A percentile compares a stretch with the other conserved stretches of the same genome.
Evolutionary conservation across 2,113 vertebrate genomes (phyloP).

Genomic region (Phaetusa simplex): DNA sequence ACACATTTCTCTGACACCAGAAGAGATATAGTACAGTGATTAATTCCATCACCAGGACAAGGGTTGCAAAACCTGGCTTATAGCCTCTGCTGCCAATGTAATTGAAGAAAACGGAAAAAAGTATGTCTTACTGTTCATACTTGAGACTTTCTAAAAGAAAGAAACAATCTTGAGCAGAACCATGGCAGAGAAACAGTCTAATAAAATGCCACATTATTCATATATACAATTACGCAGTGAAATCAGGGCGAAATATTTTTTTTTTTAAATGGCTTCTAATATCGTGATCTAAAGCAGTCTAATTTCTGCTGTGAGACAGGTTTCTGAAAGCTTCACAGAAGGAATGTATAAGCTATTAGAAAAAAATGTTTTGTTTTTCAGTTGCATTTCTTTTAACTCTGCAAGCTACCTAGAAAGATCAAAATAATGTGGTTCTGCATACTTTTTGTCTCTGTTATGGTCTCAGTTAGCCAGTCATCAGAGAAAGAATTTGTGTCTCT

Average conservation of each 20-base stretch:
- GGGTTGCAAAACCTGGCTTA: background rate
- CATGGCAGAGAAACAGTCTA: background rate
- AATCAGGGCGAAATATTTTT: background rate
- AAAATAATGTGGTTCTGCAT: background rate
- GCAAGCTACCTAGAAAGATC: background rate
- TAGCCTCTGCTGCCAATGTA: background rate
- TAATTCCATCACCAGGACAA: background rate
- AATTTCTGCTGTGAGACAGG: background rate
- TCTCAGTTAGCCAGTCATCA: background rate
- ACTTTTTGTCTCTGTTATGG: background rate
- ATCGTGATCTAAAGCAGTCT: background rate
- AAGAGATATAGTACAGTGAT: background rate
- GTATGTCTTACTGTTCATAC: background rate
- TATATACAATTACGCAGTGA: background rate
- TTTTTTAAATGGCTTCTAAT: background rate
- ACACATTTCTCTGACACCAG: background rate
- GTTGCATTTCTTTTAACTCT: background rate
- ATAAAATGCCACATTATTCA: background rate
- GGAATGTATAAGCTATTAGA: background rate
- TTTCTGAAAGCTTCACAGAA: background rate
- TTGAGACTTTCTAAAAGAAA: background rate
- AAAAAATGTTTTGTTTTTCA: background rate
- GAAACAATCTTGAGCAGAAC: background rate
- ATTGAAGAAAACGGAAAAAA: background rate
- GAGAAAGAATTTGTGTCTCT: background rate